Evolutionary conservation across 2,797 vertebrate genomes (phyloP).

Genomic region (Enoplosus armatus): DNA sequence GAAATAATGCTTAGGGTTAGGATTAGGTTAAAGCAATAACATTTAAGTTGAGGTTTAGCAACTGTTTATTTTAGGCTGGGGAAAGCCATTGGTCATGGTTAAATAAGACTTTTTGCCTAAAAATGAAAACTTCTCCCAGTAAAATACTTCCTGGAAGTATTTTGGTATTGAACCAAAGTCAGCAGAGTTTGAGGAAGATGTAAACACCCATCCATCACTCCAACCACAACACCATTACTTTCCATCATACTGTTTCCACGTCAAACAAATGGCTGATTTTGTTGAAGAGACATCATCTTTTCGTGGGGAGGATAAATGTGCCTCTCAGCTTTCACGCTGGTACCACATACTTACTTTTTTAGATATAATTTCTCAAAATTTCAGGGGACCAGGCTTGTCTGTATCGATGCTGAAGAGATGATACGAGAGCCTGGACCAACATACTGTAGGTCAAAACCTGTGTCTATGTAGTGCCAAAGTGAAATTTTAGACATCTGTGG

Average conservation of each 20-base stretch:
- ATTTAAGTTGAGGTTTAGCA: constrained; percentile 43
- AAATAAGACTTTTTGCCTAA: constrained; percentile 39
- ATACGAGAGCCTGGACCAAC: constrained; percentile 13
- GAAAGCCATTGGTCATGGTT: constrained; percentile 42
- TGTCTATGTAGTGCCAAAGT: constrained; percentile 3
- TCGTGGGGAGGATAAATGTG: constrained; percentile 30
- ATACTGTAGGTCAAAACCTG: background rate
- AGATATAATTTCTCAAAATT: constrained; percentile 11
- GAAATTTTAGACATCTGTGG: constrained; percentile 6
- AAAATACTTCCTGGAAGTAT: constrained; percentile 67
- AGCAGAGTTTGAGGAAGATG: constrained; percentile 62
- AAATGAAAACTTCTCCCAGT: constrained; percentile 51
- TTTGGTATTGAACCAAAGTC: constrained; percentile 60
- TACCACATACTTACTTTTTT: constrained; percentile 27
- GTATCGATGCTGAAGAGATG: background rate
- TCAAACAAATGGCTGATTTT: constrained; percentile 63
- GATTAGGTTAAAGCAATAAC: constrained; percentile 40
- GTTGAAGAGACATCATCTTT: constrained; percentile 49
- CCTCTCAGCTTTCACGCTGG: constrained; percentile 32
- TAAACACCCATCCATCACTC: constrained; percentile 77
- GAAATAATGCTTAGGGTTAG: constrained; percentile 21
- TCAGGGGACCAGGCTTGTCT: background rate
- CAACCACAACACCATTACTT: constrained; percentile 62
- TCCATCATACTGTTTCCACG: constrained; percentile 59
- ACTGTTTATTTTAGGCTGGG: constrained; percentile 48